Conservation (phyloP, 2,113 vertebrate genomes). For the Piprites chloris region DNA sequence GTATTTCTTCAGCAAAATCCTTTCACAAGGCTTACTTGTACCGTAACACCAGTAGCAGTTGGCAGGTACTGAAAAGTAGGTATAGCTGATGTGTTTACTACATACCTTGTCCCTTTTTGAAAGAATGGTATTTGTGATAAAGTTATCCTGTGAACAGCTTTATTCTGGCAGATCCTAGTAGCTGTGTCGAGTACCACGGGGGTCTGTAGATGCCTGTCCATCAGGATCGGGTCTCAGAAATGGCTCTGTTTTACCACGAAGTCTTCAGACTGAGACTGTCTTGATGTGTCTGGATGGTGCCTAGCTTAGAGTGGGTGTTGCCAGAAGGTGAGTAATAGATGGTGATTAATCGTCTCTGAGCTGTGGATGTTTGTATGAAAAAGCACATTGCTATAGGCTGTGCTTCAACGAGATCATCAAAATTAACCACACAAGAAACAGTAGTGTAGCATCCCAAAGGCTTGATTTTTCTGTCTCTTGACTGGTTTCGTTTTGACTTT, state of each 20-base stretch:
- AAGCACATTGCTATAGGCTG: slow-evolving; percentile 37
- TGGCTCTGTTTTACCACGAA: neutral
- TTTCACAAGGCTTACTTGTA: neutral
- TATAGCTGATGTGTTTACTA: neutral
- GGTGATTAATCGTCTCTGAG: slow-evolving; percentile 34
- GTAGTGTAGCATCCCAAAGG: neutral
- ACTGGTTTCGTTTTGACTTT: neutral
- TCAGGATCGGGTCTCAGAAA: neutral
- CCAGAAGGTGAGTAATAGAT: slow-evolving; percentile 56
- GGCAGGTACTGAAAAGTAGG: slow-evolving; percentile 1
- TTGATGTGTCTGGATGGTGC: neutral
- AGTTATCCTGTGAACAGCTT: neutral
- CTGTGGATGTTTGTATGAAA: slow-evolving; percentile 32
- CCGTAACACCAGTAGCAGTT: neutral
- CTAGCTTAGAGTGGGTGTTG: slow-evolving; percentile 39
- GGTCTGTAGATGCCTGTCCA: neutral
- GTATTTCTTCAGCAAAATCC: neutral
- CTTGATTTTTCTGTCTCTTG: neutral
- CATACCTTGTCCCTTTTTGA: neutral
- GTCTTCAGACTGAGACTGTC: neutral
- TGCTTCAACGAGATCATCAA: slow-evolving; percentile 20
- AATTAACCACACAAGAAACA: neutral
- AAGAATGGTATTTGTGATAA: neutral
- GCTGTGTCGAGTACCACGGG: accelerated
- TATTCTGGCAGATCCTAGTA: neutral